Evolutionary conservation across 2,113 vertebrate genomes (phyloP).

Genomic region (Microtus montanus): DNA sequence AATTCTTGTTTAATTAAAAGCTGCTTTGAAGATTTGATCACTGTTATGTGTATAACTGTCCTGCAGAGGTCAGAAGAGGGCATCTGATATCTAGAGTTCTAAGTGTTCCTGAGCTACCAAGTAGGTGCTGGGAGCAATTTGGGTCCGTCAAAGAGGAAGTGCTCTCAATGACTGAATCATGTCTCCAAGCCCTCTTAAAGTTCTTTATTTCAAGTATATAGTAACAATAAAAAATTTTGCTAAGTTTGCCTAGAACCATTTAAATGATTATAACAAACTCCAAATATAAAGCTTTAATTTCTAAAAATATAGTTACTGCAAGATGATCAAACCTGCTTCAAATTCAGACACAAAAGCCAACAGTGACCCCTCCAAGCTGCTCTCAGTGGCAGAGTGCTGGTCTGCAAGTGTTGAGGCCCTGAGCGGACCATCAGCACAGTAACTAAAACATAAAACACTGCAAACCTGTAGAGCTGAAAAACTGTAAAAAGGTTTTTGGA

Average conservation of each 20-base stretch:
- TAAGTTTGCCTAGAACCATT: conserved; percentile 39
- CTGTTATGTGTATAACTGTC: background rate
- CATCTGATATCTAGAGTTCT: background rate
- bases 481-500: conserved; percentile 35
- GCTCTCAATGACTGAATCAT: background rate
- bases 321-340: conserved; percentile 15
- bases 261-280: conserved; percentile 45
- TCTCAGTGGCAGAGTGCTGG: background rate
- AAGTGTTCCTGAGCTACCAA: background rate
- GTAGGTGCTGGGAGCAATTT: background rate
- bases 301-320: conserved; percentile 8
- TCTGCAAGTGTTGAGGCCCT: background rate
- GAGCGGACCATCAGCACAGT: background rate
- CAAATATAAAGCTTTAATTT: conserved; percentile 52
- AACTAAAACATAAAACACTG: background rate
- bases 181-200: background rate
- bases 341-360: conserved; percentile 49
- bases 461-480: conserved; percentile 9
- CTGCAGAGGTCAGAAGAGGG: background rate
- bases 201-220: background rate
- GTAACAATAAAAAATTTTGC: background rate
- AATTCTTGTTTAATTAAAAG: background rate
- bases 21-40: background rate
- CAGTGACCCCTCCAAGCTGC: background rate
- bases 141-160: background rate